Conservation (phyloP, 2,113 vertebrate genomes). For the Corythornis madagascariensis region DNA sequence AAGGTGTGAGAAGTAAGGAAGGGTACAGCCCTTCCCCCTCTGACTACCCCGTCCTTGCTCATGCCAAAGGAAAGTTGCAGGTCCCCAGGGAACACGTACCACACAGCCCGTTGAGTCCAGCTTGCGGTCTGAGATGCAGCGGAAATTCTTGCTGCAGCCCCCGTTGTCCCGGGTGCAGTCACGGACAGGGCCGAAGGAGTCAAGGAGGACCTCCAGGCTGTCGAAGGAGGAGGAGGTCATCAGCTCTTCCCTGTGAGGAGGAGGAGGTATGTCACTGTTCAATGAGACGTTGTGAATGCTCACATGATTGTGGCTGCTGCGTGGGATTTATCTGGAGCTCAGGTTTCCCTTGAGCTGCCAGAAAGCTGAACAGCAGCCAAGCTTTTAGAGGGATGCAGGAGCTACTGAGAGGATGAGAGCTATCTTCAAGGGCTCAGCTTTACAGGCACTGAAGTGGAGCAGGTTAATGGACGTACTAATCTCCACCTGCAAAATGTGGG, state of each 20-base stretch:
- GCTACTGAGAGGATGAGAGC: background rate
- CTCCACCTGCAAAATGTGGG: background rate
- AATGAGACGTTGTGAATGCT: fast-evolving
- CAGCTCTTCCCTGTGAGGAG: constrained; percentile 87
- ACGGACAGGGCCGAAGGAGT: constrained; percentile 94
- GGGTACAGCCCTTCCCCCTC: background rate
- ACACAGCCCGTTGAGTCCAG: constrained; percentile 95
- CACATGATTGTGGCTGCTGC: fast-evolving
- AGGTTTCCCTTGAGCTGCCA: background rate
- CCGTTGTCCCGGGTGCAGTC: constrained; percentile 96
- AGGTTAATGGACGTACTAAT: background rate
- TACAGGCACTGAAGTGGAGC: background rate
- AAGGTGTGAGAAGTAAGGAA: background rate
- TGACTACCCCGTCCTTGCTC: background rate
- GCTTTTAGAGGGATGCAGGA: background rate
- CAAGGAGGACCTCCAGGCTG: constrained; percentile 94
- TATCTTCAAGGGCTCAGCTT: background rate
- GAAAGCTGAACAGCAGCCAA: background rate
- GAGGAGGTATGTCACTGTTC: background rate
- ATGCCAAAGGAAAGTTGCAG: background rate
- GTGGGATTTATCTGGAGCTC: background rate
- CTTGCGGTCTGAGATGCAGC: constrained; percentile 95
- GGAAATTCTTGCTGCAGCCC: constrained; percentile 97
- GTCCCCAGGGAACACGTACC: constrained; percentile 75
- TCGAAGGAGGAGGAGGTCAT: constrained; percentile 99